Percentiles rank a stretch among this genome's conserved stretches.
These are phyloP conservation scores for Erpetoichthys calabaricus DNA, from an alignment of 2,797 vertebrate species.

Conservation along the genomic window DNA sequence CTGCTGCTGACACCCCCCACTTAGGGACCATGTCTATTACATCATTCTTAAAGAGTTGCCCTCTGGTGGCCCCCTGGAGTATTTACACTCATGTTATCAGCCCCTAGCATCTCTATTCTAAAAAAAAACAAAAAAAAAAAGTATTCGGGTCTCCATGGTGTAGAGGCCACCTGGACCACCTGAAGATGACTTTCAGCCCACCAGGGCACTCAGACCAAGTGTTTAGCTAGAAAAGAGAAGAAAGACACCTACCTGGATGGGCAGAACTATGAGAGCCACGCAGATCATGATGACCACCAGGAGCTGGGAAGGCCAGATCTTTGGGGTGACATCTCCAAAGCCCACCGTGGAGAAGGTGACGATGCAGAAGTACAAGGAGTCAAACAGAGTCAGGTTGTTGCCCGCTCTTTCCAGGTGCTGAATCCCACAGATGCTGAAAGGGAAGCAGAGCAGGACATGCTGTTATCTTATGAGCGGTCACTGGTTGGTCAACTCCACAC, in stretches of 20 bases:
- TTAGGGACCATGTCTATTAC: too few relatives aligned
- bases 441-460: not conserved
- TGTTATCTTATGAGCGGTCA: too few relatives aligned
- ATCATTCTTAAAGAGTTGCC: too few relatives aligned
- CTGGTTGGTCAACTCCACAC: too few relatives aligned
- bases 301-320: constrained; percentile 73
- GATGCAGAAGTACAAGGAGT: constrained; percentile 71
- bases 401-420: constrained; percentile 66
- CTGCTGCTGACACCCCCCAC: too few relatives aligned
- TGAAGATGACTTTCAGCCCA: not conserved
- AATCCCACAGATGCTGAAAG: constrained; percentile 60
- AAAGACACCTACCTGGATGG: constrained; percentile 51
- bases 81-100: too few relatives aligned
- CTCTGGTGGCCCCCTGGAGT: too few relatives aligned
- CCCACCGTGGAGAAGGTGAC: constrained; percentile 73
- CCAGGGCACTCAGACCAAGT: not conserved
- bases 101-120: too few relatives aligned
- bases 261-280: constrained; percentile 66
- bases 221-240: not conserved
- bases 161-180: not conserved
- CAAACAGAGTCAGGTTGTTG: constrained; percentile 67
- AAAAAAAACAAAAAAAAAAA: too few relatives aligned
- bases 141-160: too few relatives aligned
- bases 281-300: constrained; percentile 74
- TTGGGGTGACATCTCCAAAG: constrained; percentile 63